Evolutionary conservation across 1,140 invertebrate genomes (phyloP).

Genomic region (Bombyx mori): DNA sequence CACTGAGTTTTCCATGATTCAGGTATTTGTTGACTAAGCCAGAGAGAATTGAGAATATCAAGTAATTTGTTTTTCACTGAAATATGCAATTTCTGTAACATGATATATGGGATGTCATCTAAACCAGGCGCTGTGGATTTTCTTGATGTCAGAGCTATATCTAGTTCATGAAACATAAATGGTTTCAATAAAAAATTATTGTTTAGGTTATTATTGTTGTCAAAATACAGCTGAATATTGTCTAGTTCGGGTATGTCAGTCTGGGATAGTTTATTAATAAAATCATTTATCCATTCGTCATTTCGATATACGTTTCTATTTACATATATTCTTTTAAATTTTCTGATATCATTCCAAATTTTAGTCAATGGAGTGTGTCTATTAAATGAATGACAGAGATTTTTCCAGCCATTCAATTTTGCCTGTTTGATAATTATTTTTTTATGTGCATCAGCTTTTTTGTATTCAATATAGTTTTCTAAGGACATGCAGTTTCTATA

Average conservation of each 20-base stretch:
- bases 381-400: neutral
- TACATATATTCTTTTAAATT: neutral
- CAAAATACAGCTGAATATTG: no score
- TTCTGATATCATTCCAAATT: constrained; percentile 1
- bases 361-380: neutral
- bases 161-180: no score
- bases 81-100: no score
- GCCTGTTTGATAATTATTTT: neutral
- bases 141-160: no score
- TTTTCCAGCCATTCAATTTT: neutral
- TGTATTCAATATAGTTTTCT: neutral
- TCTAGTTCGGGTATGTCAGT: no score
- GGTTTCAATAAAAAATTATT: no score
- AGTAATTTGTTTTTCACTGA: no score
- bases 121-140: no score
- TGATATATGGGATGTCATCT: no score
- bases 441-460: neutral
- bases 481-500: neutral
- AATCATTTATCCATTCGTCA: neutral
- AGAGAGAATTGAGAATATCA: no score
- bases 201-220: no score
- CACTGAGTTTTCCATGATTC: constrained; percentile 1
- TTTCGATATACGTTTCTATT: neutral
- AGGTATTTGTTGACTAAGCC: neutral
- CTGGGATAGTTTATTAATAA: no score